Percentiles rank a stretch among this genome's conserved stretches.
phyloP scores from a whole-genome alignment of 2,888 invertebrate species.

The Mythimna vitellina region DNA sequence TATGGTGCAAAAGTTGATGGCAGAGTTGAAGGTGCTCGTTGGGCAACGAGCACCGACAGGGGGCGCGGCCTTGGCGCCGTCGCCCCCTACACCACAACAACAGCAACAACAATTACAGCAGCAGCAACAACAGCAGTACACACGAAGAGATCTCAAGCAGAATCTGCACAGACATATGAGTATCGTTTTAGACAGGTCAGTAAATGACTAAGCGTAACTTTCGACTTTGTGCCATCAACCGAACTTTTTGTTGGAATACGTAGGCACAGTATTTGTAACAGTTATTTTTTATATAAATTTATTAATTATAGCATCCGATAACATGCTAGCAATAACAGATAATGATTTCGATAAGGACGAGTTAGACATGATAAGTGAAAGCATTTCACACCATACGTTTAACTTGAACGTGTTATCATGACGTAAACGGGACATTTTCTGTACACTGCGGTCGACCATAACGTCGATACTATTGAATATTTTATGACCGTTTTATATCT shows the following conservation, averaged over 20 bases:
- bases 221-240: constrained; percentile 25
- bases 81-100: constrained; percentile 73
- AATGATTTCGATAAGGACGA: constrained; percentile 61
- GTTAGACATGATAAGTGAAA: constrained; percentile 64
- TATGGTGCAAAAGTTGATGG: constrained; percentile 89
- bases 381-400: constrained; percentile 65
- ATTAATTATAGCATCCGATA: constrained; percentile 53
- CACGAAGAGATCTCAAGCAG: constrained; percentile 87
- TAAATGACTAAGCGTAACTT: constrained; percentile 56
- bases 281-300: constrained; percentile 29
- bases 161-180: constrained; percentile 90
- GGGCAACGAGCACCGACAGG: constrained; percentile 87
- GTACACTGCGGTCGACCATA: constrained; percentile 55
- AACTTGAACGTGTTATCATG: constrained; percentile 63
- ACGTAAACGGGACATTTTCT: constrained; percentile 62
- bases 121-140: constrained; percentile 75
- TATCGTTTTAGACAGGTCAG: constrained; percentile 90
- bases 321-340: constrained; percentile 60
- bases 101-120: constrained; percentile 64
- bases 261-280: constrained; percentile 34
- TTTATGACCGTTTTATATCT: constrained; percentile 60
- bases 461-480: constrained; percentile 65
- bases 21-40: constrained; percentile 89
- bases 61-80: constrained; percentile 73
- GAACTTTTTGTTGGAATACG: constrained; percentile 29